Evolutionary conservation across 1,140 invertebrate genomes (phyloP), one percentile per base, ranked within the genome.

Genomic region (Camponotus floridanus): DNA sequence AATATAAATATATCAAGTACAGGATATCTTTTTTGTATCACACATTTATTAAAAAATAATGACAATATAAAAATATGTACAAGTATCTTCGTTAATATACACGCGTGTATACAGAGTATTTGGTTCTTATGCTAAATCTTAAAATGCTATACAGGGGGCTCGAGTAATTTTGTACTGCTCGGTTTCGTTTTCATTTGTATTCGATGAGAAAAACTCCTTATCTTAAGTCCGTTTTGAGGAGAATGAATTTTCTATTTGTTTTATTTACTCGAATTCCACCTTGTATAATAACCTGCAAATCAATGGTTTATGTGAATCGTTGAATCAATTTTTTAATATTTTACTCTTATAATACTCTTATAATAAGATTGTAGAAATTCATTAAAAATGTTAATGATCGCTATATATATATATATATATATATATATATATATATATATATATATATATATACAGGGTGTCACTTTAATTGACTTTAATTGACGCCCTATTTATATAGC

Each of bases 21-120:
- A 5, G 9, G 26, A 61, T 73, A 42, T 81, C 0, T 61, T 39
- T 80, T 33, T 85, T 67, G 26, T 88, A 88, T 87, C 64, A 84
- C 48, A 86, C 57, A 33, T 91, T 62, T 87, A 90, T 88, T 85
- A 48, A 62, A 86, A 90, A 90, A 84, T 79, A 13, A 80, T 36
- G 8, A 67, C 11, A 67, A 74, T 73, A 15, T 85, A 83, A 9
- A 76, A 79, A 21, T 91, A 91, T 91, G 48, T 91, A 90, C 88
- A 91, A 76, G n/a, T 74, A 68, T 86, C 18, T 33, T 67, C 42
- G 36, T 73, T 33, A 76, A 11, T 78, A 81, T 64, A 71, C 62
- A 84, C 70, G 55, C 59, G 70, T 87, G 88, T 76, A 74, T 85
- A 85, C 79, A 55, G 45, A 85, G 61, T 83, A 68, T 81, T 67